A percentile compares a stretch with the other conserved stretches of the same genome.
phyloP scores from a whole-genome alignment of 2,797 vertebrate species.

The Hypotaenidia okinawae region DNA sequence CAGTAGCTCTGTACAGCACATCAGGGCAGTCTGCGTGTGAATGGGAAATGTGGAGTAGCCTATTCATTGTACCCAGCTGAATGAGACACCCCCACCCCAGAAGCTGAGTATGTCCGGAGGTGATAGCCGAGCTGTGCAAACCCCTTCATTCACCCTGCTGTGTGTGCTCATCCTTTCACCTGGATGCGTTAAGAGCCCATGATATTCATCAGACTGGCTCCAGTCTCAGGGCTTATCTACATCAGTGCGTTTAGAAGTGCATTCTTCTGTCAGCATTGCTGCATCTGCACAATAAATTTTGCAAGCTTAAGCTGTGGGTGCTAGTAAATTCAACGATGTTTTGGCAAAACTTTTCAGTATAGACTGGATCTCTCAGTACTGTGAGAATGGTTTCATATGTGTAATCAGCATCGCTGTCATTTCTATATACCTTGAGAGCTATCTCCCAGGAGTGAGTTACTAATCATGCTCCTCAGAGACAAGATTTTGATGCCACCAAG shows the following conservation, averaged over 20 bases:
- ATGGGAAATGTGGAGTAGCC: neutral
- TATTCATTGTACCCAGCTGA: slow-evolving; percentile 14
- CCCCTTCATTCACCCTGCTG: slow-evolving; percentile 34
- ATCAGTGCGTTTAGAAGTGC: slow-evolving; percentile 57
- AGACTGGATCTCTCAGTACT: neutral
- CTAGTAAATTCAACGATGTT: slow-evolving; percentile 30
- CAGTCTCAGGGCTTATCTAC: slow-evolving; percentile 64
- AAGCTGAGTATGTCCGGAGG: neutral
- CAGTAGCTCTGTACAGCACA: neutral
- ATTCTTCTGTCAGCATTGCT: slow-evolving; percentile 45
- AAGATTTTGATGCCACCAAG: neutral
- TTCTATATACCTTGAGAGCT: no score
- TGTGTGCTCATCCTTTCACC: slow-evolving; percentile 50
- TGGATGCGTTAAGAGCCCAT: slow-evolving; percentile 40
- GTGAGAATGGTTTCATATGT: no score
- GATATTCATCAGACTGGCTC: slow-evolving; percentile 51
- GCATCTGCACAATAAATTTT: slow-evolving; percentile 55
- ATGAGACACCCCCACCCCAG: neutral
- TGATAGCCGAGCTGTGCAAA: neutral
- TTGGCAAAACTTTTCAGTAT: slow-evolving; percentile 1
- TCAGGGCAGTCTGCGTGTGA: neutral
- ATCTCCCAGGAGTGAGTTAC: neutral
- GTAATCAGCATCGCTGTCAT: no score
- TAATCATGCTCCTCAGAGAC: neutral
- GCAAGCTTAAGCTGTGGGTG: slow-evolving; percentile 55